Evolutionary conservation across 2,797 vertebrate genomes (phyloP), one percentile per base, ranked within the genome.

Genomic region (Nannoperca australis): DNA sequence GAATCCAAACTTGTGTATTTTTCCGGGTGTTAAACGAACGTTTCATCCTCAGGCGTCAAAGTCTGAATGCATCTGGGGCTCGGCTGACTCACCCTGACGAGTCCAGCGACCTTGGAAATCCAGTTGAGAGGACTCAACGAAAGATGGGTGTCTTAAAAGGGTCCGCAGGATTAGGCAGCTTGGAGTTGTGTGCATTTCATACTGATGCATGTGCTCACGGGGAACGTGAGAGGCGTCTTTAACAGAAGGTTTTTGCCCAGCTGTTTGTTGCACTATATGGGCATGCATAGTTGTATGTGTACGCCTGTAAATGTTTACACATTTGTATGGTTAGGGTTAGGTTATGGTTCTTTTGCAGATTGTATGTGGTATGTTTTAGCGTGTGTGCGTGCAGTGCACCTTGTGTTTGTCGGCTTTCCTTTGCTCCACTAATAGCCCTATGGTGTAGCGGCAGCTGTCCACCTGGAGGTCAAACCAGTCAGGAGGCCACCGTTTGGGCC

Each of bases 361-460:
- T 73, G 80, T 56, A 47, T 63, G 58, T 36, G 50, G 53, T 22
- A 18, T 73, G 34, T 22, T 8, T 51, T 20, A 42, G 61, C 40
- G 61, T 70, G 51, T 45, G 10, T 38, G 27, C 34, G 27, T 20
- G 45, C 18, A 42, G 69, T 63, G 69, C 83, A 71, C 70, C 71
- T 93, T 78, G 65, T 89, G 76, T 76, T 67, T 92, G 91, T 91
- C 70, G 27, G 85, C 78, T 61, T 73, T 72, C 66, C 78, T 89
- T 87, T 88, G 82, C 88, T 86, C 88, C 80, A 91, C 82, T 90
- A 90, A 90, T 91, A 91, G 87, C 82, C 44, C 72, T n/a, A 73
- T 36, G 69, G 69, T 74, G 71, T 56, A 67, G 76, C 34, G 66
- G 89, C 94, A 94, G 91, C 92, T 94, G 93, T 79, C 69, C 68